A percentile compares a stretch with the other conserved stretches of the same genome.
Conservation (phyloP, 1,140 invertebrate species). For the Diabrotica undecimpunctata region DNA sequence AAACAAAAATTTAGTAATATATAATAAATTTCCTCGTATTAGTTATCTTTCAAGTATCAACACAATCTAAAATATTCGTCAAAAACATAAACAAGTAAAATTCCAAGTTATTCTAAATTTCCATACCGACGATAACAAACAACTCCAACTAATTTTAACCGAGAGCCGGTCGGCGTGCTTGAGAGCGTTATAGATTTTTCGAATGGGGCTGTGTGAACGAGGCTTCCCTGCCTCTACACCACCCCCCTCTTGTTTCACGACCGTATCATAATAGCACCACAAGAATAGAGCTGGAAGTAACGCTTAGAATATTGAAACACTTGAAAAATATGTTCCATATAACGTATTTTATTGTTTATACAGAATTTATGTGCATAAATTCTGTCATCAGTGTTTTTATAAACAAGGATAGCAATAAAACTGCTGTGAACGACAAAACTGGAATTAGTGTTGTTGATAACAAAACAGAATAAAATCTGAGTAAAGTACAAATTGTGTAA, state of each 20-base stretch:
- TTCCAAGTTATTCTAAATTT: not conserved
- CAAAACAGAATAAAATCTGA: too few relatives aligned
- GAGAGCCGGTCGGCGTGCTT: not conserved
- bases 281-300: slow-evolving; percentile 18
- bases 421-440: too few relatives aligned
- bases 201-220: slow-evolving; percentile 20
- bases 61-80: not conserved
- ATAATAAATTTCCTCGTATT: too few relatives aligned
- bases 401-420: too few relatives aligned
- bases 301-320: not conserved
- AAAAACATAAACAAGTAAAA: not conserved
- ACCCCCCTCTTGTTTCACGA: slow-evolving; percentile 3
- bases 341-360: too few relatives aligned
- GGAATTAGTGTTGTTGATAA: too few relatives aligned
- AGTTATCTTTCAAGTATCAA: too few relatives aligned
- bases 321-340: too few relatives aligned
- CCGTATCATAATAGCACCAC: slow-evolving; percentile 9
- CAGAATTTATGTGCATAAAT: too few relatives aligned
- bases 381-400: too few relatives aligned
- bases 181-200: slow-evolving; percentile 27
- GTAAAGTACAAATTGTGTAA: too few relatives aligned
- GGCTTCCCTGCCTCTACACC: slow-evolving; percentile 18
- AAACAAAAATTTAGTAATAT: too few relatives aligned
- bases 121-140: not conserved
- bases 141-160: slow-evolving; percentile 1